Evolutionary conservation across 2,888 invertebrate genomes (phyloP), one percentile per base, ranked within the genome.

Genomic region (Eretmocerus hayati): DNA sequence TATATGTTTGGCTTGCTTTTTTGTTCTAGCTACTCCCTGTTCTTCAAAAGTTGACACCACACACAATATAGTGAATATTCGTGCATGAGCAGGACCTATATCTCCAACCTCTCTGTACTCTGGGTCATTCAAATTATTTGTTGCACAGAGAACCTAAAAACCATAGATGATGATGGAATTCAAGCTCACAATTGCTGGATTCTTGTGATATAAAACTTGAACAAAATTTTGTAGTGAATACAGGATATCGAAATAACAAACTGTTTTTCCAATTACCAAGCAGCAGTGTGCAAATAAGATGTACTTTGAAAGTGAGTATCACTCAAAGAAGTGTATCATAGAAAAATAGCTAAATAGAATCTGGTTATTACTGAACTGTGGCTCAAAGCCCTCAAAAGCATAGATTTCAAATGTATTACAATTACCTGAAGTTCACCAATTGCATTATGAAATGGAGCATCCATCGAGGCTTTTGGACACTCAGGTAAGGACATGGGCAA

Each of bases 21-120:
- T 84, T 46, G 82, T 83, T 57, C 75, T 75, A 39, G 79, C 76
- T 22, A 75, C 75, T 48, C 79, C 80, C 56, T 67, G 61, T 47
- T 81, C 80, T 57, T 59, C 63, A 62, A 81, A 76, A 35, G 72
- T 72, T 20, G 76, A 77, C 18, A 83, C 72, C 50, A 62, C 59
- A 59, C 80, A 82, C 52, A 76, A 71, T 55, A 78, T 67, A 1
- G 81, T 81, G 67, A 85, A 85, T 56, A 76, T 73, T 58, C 80
- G 77, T 46, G 75, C 74, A 72, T 85, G 84, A 32, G 84, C 77
- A 16, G 84, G 83, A 36, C 84, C 84, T 56, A 81, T 76, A 66
- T 81, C 83, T 15, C 77, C 76, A 52, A 80, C 74, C 63, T 78
- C 74, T 47, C 66, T 61, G 68, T 80, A 84, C 36, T 67, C 62